Evolutionary conservation across 2,797 vertebrate genomes (phyloP).

Genomic region (Clarias laeviceps): DNA sequence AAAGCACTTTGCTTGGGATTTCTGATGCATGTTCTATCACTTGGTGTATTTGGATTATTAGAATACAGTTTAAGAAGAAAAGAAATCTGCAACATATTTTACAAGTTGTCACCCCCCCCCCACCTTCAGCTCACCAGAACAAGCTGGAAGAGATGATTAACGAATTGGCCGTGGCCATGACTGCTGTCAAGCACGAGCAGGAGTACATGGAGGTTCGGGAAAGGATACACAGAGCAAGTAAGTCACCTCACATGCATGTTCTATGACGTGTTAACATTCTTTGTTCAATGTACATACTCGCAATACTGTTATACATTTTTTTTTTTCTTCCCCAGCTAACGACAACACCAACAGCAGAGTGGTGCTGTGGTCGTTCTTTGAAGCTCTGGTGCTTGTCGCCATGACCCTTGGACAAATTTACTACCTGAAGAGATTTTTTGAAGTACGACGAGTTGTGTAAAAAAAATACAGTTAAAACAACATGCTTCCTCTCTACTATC

Average conservation of each 20-base stretch:
- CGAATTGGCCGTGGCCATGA: conserved; percentile 96
- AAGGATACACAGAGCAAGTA: conserved; percentile 98
- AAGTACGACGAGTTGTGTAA: conserved; percentile 96
- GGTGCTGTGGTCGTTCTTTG: conserved; percentile 99
- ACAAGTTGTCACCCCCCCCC: no score
- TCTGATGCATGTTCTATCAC: conserved; percentile 8
- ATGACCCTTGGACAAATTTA: conserved; percentile 99
- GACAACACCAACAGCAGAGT: conserved; percentile 99
- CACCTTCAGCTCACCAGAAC: conserved; percentile 90
- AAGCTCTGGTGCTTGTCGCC: conserved; percentile 96
- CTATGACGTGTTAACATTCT: no score
- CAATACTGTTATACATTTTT: not conserved
- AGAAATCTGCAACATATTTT: not conserved
- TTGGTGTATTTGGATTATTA: not conserved
- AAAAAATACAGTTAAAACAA: not conserved
- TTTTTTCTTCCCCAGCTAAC: conserved; percentile 79
- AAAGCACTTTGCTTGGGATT: not conserved
- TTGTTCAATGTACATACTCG: not conserved
- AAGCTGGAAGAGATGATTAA: conserved; percentile 99
- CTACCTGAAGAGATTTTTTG: conserved; percentile 99
- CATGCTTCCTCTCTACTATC: conserved; percentile 58
- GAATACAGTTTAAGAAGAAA: not conserved
- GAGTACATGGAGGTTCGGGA: conserved; percentile 99
- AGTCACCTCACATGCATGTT: conserved; percentile 46
- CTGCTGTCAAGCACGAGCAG: conserved; percentile 97